phyloP scores from a whole-genome alignment of 2,797 vertebrate species.

The Trematomus bernacchii region DNA sequence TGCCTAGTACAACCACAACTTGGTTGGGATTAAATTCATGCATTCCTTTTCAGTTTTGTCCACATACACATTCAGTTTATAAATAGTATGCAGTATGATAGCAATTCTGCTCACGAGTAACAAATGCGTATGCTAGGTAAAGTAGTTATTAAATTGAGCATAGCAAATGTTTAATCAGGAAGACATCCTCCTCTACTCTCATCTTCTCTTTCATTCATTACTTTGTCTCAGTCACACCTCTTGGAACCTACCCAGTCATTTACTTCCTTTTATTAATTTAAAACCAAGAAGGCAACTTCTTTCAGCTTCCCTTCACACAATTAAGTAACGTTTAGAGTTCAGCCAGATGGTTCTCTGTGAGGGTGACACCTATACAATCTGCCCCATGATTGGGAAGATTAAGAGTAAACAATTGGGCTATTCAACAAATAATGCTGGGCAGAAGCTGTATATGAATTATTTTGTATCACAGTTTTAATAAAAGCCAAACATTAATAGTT shows the following conservation, averaged over 20 bases:
- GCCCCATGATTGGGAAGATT: slow-evolving; percentile 3
- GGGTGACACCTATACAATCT: slow-evolving; percentile 13
- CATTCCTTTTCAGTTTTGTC: neutral
- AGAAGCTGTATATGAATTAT: neutral
- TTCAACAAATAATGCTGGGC: neutral
- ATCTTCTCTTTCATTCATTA: slow-evolving; percentile 47
- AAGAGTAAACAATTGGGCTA: neutral
- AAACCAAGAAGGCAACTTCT: slow-evolving; percentile 30
- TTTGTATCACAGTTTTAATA: slow-evolving; percentile 3
- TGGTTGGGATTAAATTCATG: neutral
- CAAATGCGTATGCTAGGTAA: slow-evolving; percentile 19
- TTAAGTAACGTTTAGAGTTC: slow-evolving; percentile 1
- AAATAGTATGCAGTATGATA: neutral
- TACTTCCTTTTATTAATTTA: slow-evolving; percentile 30
- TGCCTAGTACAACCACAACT: neutral
- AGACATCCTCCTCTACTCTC: slow-evolving; percentile 38
- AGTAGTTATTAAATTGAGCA: slow-evolving; percentile 51
- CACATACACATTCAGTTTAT: neutral
- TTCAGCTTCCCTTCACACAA: slow-evolving; percentile 26
- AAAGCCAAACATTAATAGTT: neutral
- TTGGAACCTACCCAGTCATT: slow-evolving; percentile 37
- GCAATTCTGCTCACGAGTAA: slow-evolving; percentile 24
- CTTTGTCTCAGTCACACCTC: slow-evolving; percentile 34
- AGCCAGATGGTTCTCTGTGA: slow-evolving; percentile 11
- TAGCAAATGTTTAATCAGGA: slow-evolving; percentile 41